phyloP scores from a whole-genome alignment of 2,888 invertebrate genomes.

The Agriopis marginaria region DNA sequence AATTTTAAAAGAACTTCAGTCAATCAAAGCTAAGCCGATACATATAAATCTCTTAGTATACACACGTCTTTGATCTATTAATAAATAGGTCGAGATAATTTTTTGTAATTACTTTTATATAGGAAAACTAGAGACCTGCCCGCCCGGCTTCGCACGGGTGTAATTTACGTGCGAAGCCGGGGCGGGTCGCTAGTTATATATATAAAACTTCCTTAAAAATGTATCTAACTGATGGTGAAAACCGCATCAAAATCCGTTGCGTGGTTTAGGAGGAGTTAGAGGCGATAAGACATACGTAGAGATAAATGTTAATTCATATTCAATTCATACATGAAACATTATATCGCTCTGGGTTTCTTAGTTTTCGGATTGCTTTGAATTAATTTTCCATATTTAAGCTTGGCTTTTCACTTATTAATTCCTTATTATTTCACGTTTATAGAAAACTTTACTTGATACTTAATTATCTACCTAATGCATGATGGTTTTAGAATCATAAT shows the following conservation, averaged over 20 bases:
- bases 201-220: no score
- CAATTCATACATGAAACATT: constrained; percentile 11
- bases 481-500: constrained; percentile 3
- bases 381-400: constrained; percentile 64
- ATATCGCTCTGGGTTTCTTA: constrained; percentile 46
- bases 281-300: no score
- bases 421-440: constrained; percentile 23
- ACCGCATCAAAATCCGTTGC: no score
- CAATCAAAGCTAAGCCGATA: neutral
- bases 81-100: neutral
- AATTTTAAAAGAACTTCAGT: neutral
- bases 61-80: neutral
- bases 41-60: neutral
- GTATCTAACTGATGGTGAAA: no score
- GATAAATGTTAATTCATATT: constrained; percentile 3
- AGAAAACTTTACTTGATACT: constrained; percentile 4
- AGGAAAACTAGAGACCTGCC: no score
- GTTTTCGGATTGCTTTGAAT: constrained; percentile 70
- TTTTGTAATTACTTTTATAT: neutral
- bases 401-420: constrained; percentile 55
- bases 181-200: no score
- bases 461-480: constrained; percentile 14
- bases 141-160: no score
- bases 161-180: no score
- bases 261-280: no score